phyloP scores from a whole-genome alignment of 2,113 vertebrate species.

The Microtus ochrogaster region DNA sequence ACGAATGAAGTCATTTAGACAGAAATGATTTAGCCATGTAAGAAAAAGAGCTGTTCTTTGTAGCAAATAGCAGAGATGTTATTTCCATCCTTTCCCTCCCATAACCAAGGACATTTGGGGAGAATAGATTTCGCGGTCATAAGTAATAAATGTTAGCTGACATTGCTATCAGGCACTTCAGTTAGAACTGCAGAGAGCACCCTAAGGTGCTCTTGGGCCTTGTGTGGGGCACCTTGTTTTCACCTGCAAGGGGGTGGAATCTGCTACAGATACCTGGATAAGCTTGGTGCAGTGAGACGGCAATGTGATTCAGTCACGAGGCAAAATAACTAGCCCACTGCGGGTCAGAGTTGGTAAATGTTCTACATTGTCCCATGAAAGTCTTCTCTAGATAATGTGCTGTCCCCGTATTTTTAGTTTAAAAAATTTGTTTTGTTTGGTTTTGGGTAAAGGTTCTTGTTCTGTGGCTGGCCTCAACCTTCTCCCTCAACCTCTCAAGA shows the following conservation, averaged over 20 bases:
- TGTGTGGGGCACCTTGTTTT: constrained; percentile 51
- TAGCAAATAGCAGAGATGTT: not conserved
- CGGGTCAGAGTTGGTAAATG: not conserved
- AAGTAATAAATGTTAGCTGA: constrained; percentile 36
- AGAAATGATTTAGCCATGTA: not conserved
- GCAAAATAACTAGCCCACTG: not conserved
- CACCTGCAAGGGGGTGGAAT: constrained; percentile 57
- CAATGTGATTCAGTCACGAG: constrained; percentile 48
- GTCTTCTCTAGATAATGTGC: constrained; percentile 65
- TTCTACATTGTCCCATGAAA: not conserved
- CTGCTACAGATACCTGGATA: constrained; percentile 50
- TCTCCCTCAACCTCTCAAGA: too few species aligned
- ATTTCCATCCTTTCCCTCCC: not conserved
- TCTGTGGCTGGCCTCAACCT: not conserved
- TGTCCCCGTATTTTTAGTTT: not conserved
- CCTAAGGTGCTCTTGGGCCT: not conserved
- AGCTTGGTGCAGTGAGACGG: not conserved
- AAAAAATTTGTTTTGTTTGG: not conserved
- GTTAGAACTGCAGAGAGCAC: constrained; percentile 42
- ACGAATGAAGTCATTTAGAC: constrained; percentile 38
- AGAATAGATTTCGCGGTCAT: constrained; percentile 2
- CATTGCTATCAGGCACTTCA: constrained; percentile 58
- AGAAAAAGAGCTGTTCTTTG: constrained; percentile 39
- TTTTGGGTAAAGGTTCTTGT: not conserved
- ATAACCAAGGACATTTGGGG: not conserved